phyloP scores from a whole-genome alignment of 2,113 vertebrate species.

The Paradisaea rubra region DNA sequence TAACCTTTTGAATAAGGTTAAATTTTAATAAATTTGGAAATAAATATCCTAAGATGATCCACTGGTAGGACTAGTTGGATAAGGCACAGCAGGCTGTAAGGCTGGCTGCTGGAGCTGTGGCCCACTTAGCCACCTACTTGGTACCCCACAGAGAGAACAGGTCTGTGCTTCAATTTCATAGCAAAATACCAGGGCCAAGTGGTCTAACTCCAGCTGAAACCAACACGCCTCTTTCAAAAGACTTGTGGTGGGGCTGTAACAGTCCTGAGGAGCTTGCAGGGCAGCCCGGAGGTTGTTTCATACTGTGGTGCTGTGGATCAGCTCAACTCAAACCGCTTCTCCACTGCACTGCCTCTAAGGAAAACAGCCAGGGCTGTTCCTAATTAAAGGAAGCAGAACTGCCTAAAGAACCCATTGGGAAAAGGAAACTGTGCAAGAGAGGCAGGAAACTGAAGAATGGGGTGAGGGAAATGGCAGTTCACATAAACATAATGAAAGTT shows the following conservation, averaged over 20 bases:
- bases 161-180: background rate
- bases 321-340: background rate
- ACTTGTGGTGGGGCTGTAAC: background rate
- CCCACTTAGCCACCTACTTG: background rate
- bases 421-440: slow-evolving; percentile 32
- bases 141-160: background rate
- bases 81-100: background rate
- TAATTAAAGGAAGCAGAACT: slow-evolving; percentile 37
- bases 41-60: background rate
- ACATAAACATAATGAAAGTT: background rate
- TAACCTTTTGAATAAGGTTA: background rate
- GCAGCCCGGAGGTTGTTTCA: background rate
- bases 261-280: background rate
- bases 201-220: background rate
- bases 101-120: background rate
- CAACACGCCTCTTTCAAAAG: background rate
- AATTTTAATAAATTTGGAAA: background rate
- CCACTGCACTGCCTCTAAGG: background rate
- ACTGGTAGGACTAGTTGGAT: background rate
- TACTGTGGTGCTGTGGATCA: background rate
- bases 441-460: slow-evolving; percentile 42
- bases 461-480: slow-evolving; percentile 6
- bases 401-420: slow-evolving; percentile 16
- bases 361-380: slow-evolving; percentile 28
- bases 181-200: background rate